phyloP scores from a whole-genome alignment of 2,888 invertebrate species.

The Emmelina monodactyla region DNA sequence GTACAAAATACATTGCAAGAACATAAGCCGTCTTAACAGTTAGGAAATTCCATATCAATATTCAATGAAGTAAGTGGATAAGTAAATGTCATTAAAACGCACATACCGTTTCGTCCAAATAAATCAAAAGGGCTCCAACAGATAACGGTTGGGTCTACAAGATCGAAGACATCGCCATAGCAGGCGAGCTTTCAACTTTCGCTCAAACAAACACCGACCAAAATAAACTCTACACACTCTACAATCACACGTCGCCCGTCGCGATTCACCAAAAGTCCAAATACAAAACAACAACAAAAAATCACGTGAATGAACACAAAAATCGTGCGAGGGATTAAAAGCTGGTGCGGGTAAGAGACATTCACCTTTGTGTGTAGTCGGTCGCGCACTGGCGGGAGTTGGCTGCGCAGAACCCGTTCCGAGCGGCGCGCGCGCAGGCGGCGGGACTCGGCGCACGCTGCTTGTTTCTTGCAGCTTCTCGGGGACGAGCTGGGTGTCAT shows the following conservation, averaged over 20 bases:
- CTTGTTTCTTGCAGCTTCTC: conserved; percentile 49
- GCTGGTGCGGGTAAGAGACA: conserved; percentile 53
- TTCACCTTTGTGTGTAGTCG: conserved; percentile 55
- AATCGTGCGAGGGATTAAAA: conserved; percentile 12
- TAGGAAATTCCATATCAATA: too few relatives aligned
- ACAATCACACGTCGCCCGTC: too few relatives aligned
- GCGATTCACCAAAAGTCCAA: too few relatives aligned
- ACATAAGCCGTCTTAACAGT: too few relatives aligned
- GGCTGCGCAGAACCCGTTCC: conserved; percentile 58
- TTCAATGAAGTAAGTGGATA: too few relatives aligned
- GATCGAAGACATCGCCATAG: conserved; percentile 30
- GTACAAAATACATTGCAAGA: too few relatives aligned
- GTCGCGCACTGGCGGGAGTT: conserved; percentile 69
- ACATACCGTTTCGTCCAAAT: conserved; percentile 31
- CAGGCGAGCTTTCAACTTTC: conserved; percentile 34
- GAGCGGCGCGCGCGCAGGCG: conserved; percentile 64
- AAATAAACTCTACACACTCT: conserved; percentile 3
- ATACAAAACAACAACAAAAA: conserved; percentile 18
- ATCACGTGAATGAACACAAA: conserved; percentile 20
- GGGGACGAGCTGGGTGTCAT: conserved; percentile 52
- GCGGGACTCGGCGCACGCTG: conserved; percentile 18
- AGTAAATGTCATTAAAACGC: too few relatives aligned
- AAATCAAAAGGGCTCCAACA: conserved; percentile 22
- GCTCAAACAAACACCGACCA: conserved; percentile 32
- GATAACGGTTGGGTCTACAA: conserved; percentile 45